Conservation (phyloP, 1,140 invertebrate species). For the Drosophila grimshawi region DNA sequence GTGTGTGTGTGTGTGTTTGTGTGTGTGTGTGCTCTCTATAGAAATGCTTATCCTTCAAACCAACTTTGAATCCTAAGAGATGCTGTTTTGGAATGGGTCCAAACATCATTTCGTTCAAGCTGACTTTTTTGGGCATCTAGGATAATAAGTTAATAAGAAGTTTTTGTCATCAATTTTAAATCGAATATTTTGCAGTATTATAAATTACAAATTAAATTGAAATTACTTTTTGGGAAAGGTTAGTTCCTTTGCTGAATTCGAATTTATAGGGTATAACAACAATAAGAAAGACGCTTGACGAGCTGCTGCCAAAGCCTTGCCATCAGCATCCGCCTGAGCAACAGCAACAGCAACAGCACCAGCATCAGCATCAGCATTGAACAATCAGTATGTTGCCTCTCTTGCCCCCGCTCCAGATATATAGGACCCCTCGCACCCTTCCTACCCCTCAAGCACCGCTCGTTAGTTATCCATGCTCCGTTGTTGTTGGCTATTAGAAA, state of each 20-base stretch:
- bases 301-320: conserved; percentile 27
- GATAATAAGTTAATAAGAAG: too few relatives aligned
- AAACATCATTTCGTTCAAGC: too few relatives aligned
- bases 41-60: too few relatives aligned
- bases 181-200: too few relatives aligned
- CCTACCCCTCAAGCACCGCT: conserved; percentile 16
- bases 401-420: background rate
- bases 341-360: conserved; percentile 8
- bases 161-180: too few relatives aligned
- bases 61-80: too few relatives aligned
- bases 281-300: conserved; percentile 47
- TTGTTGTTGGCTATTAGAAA: conserved; percentile 79
- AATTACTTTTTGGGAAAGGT: too few relatives aligned
- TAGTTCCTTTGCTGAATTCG: background rate
- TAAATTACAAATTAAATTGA: too few relatives aligned
- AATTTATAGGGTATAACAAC: conserved; percentile 28
- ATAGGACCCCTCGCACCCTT: background rate
- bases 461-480: conserved; percentile 28
- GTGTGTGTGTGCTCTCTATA: too few relatives aligned
- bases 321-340: background rate
- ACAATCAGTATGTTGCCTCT: conserved; percentile 70
- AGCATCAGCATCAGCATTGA: conserved; percentile 18
- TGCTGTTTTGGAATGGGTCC: too few relatives aligned
- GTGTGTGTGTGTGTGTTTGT: background rate
- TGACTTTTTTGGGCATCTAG: too few relatives aligned